These are phyloP conservation scores for Agelas oroides DNA, from an alignment of 37 sponge, comb jelly and placozoan species.

Conservation along the genomic window DNA sequence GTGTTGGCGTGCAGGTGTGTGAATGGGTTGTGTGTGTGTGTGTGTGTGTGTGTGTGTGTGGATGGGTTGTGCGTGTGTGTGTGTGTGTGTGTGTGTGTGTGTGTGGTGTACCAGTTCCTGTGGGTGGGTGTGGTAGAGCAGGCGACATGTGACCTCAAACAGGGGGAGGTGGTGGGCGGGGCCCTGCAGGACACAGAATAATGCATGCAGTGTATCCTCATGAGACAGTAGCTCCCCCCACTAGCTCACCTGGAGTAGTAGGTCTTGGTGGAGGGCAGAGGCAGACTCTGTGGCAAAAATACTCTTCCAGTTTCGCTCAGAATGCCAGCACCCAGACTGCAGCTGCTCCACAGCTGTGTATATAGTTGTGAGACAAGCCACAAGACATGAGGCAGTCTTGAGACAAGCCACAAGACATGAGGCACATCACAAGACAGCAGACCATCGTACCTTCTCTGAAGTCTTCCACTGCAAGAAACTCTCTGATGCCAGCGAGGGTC, in stretches of 20 bases:
- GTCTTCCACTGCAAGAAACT: slow-evolving; percentile 40
- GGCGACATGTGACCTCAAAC: slow-evolving; percentile 73
- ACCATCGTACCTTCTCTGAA: slow-evolving; percentile 51
- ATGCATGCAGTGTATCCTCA: background rate
- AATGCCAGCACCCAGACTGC: slow-evolving; percentile 18
- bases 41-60: slow-evolving; percentile 30
- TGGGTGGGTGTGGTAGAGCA: slow-evolving; percentile 61
- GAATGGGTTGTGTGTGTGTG: slow-evolving; percentile 9
- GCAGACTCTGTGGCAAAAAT: slow-evolving; percentile 42
- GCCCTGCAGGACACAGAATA: background rate
- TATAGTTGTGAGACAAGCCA: too few relatives aligned
- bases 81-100: background rate
- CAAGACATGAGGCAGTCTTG: too few relatives aligned
- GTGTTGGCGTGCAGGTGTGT: background rate
- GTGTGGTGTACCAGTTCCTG: slow-evolving; percentile 48
- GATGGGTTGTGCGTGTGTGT: background rate
- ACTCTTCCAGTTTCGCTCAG: slow-evolving; percentile 49
- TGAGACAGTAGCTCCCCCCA: too few relatives aligned
- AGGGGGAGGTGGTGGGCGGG: slow-evolving; percentile 23
- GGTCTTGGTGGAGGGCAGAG: background rate
- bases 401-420: too few relatives aligned
- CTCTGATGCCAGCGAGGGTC: slow-evolving; percentile 47
- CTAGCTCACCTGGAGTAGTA: too few relatives aligned
- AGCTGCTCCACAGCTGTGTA: slow-evolving; percentile 43
- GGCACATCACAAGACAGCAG: too few relatives aligned